Evolutionary conservation across 2,888 invertebrate species (phyloP), one percentile per base, ranked within the genome.

Genomic region (Argyra leucocephala): DNA sequence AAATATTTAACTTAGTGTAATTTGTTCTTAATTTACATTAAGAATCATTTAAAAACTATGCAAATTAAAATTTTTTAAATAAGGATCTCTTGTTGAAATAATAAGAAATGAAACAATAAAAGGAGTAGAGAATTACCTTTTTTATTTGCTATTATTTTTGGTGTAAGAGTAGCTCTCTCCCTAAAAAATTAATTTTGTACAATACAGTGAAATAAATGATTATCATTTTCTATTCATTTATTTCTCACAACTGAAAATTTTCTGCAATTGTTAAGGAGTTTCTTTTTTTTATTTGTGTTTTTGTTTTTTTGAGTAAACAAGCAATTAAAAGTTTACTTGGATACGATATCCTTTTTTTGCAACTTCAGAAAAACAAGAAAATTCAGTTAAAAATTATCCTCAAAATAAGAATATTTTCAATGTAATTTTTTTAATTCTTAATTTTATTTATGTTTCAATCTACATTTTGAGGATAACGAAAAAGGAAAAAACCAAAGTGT

Each of bases 41-140:
- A 48, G 18, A 48, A 48, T 48, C 18, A 48, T 48, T 48, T 48
- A 48, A 48, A 37, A 48, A 48, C 48, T 48, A 48, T 48, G 48
- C 48, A 48, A 48, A 48, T 48, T 9, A 48, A 48, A 48, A 48
- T 12, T 48, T n/a, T 18, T 18, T 48, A 48, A 48, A 48, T 15
- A 48, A 48, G 48, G 48, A 48, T 48, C 18, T 18, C 48, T 5
- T 5, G 18, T 15, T 48, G 15, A 48, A 48, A 48, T 48, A 48
- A 1, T 1, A 48, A 48, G 4, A 48, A 31, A n/a, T n/a, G n/a
- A 7, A 6, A 31, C 31, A 31, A 1, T 31, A 10, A 31, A 31
- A 48, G 12, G 37, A 15, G 12, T 10, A 37, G 37, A 48, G 18
- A 48, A 48, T 48, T 48, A 48, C 18, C n/a, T 48, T 18, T 48